A percentile compares a stretch with the other conserved stretches of the same genome.
Conservation (phyloP, 2,113 vertebrate genomes). For the Cyprinodon variegatus region DNA sequence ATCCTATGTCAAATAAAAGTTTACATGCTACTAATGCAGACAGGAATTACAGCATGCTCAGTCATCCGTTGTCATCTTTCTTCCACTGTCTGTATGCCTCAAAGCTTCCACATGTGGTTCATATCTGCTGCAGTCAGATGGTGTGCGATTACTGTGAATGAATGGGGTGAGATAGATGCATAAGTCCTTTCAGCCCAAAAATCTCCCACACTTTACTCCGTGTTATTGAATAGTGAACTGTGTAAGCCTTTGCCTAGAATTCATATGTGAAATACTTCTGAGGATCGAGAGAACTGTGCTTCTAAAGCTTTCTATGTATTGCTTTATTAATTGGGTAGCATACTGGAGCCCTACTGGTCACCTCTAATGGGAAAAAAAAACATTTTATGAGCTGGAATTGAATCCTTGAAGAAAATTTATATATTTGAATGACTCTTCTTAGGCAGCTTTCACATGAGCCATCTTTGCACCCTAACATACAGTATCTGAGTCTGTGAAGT, state of each 20-base stretch:
- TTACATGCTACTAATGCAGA: not conserved
- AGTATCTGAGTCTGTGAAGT: not conserved
- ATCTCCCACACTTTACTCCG: constrained; percentile 38
- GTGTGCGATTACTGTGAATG: constrained; percentile 40
- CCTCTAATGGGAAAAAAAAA: constrained; percentile 1
- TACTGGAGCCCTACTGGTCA: not conserved
- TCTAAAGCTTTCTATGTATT: not conserved
- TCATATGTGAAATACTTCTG: constrained; percentile 22
- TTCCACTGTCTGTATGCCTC: constrained; percentile 39
- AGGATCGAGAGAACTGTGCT: constrained; percentile 30
- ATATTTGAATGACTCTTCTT: not conserved
- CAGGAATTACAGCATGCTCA: constrained; percentile 13
- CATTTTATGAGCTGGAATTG: not conserved
- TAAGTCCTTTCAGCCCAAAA: constrained; percentile 32
- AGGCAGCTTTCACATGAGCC: not conserved
- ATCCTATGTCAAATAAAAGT: not conserved
- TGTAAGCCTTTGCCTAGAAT: constrained; percentile 26
- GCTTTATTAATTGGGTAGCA: constrained; percentile 1
- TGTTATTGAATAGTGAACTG: constrained; percentile 48
- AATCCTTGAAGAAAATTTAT: not conserved
- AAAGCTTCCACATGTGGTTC: constrained; percentile 68
- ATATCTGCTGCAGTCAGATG: constrained; percentile 47
- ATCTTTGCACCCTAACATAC: not conserved
- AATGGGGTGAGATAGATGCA: constrained; percentile 12
- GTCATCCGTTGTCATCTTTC: constrained; percentile 37